Percentiles rank a stretch among this genome's conserved stretches.
Evolutionary conservation across 2,888 invertebrate genomes (phyloP).

Genomic region (Zhuqinia jingwanae): DNA sequence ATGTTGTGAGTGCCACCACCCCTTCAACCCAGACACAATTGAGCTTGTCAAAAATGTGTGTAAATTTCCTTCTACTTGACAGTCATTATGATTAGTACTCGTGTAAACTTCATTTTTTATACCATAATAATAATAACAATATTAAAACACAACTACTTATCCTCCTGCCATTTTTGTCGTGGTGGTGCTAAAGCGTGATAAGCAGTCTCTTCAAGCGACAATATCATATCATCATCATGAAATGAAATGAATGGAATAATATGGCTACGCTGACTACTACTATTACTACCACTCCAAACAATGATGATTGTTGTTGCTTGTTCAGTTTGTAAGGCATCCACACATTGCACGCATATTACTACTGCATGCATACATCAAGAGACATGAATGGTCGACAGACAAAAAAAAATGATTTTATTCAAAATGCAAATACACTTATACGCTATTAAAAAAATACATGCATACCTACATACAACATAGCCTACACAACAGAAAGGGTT

Average conservation of each 20-base stretch:
- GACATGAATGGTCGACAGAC: no score
- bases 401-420: no score
- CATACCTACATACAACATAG: neutral
- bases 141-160: neutral
- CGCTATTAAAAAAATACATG: slow-evolving; percentile 4
- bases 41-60: slow-evolving; percentile 42
- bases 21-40: slow-evolving; percentile 50
- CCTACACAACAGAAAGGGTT: neutral
- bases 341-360: no score
- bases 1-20: neutral
- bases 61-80: slow-evolving; percentile 36
- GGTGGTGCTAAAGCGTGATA: neutral
- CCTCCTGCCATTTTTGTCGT: neutral
- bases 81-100: slow-evolving; percentile 39
- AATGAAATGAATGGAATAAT: neutral
- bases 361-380: no score
- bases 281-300: no score
- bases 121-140: neutral
- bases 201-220: neutral
- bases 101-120: slow-evolving; percentile 33
- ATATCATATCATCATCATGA: slow-evolving; percentile 8
- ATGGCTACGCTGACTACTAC: neutral
- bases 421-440: slow-evolving; percentile 15
- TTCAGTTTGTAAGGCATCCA: no score
- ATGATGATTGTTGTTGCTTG: no score